Percentiles rank a stretch among this genome's conserved stretches.
These are phyloP conservation scores for Halcyon senegalensis DNA, from an alignment of 2,113 vertebrate genomes.

Conservation along the genomic window DNA sequence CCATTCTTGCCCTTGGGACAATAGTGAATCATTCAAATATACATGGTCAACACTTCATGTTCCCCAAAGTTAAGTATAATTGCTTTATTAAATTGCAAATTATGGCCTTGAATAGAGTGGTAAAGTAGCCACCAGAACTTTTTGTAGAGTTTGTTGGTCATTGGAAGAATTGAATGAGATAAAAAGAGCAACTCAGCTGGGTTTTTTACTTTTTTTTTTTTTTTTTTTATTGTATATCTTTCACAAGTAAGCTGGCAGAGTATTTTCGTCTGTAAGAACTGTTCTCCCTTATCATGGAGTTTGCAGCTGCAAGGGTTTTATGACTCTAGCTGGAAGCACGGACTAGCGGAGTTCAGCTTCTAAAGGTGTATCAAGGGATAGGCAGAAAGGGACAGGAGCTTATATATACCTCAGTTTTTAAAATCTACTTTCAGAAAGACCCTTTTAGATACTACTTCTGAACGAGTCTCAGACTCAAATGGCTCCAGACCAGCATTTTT, in stretches of 20 bases:
- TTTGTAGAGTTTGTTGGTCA: background rate
- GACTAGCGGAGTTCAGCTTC: background rate
- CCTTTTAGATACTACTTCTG: background rate
- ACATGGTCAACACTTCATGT: background rate
- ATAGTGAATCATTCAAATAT: background rate
- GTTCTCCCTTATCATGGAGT: background rate
- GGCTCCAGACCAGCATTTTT: background rate
- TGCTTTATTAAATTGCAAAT: background rate
- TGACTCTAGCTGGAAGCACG: background rate
- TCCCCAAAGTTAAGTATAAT: background rate
- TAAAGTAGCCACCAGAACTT: background rate
- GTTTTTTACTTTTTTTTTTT: background rate
- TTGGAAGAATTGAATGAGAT: background rate
- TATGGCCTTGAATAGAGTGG: background rate
- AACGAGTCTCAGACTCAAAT: background rate
- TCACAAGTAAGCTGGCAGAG: background rate
- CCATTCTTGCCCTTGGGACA: background rate
- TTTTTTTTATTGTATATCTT: background rate
- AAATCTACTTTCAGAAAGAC: background rate
- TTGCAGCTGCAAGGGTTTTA: background rate
- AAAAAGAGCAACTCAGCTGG: background rate
- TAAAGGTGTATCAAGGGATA: background rate
- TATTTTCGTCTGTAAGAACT: background rate
- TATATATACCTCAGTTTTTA: background rate
- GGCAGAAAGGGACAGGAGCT: background rate